A percentile compares a stretch with the other conserved stretches of the same genome.
These are phyloP conservation scores for Vanacampus margaritifer DNA, from an alignment of 2,113 vertebrate genomes.

Conservation along the genomic window DNA sequence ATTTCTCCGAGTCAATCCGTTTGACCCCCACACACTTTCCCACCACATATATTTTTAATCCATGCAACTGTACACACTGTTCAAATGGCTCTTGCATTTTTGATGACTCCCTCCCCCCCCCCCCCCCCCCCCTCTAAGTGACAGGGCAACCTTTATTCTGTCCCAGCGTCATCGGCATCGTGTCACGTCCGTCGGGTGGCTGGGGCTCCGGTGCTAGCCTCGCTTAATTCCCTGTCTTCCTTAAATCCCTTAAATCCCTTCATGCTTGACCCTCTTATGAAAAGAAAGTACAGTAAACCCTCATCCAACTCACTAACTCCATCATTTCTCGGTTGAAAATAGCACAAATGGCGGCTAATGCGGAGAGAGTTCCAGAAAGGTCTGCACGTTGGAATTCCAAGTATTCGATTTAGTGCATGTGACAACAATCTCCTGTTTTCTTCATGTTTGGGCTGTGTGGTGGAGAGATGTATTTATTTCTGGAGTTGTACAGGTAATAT, in stretches of 20 bases:
- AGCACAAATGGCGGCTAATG: not conserved
- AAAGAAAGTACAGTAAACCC: not conserved
- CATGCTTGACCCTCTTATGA: not conserved
- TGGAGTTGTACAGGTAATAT: too few relatives aligned
- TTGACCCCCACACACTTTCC: not conserved
- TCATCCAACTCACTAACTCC: not conserved
- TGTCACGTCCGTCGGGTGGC: slow-evolving; percentile 16
- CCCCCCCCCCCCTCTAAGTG: slow-evolving; percentile 36
- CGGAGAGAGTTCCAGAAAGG: not conserved
- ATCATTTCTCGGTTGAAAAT: not conserved
- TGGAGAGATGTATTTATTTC: too few relatives aligned
- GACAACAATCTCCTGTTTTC: too few relatives aligned
- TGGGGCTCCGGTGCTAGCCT: slow-evolving; percentile 17
- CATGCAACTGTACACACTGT: slow-evolving; percentile 64
- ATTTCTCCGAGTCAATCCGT: not conserved
- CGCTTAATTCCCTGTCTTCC: slow-evolving; percentile 9
- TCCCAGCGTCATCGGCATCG: slow-evolving; percentile 2
- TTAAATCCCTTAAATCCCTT: not conserved
- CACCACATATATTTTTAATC: slow-evolving; percentile 65
- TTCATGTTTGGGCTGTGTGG: too few relatives aligned
- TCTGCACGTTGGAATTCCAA: not conserved
- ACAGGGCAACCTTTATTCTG: slow-evolving; percentile 35
- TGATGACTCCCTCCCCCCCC: slow-evolving; percentile 49
- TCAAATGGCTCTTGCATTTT: slow-evolving; percentile 67
- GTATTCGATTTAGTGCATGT: too few relatives aligned